Evolutionary conservation across 2,113 vertebrate species (phyloP).

Genomic region (Illadopsis cleaveri): DNA sequence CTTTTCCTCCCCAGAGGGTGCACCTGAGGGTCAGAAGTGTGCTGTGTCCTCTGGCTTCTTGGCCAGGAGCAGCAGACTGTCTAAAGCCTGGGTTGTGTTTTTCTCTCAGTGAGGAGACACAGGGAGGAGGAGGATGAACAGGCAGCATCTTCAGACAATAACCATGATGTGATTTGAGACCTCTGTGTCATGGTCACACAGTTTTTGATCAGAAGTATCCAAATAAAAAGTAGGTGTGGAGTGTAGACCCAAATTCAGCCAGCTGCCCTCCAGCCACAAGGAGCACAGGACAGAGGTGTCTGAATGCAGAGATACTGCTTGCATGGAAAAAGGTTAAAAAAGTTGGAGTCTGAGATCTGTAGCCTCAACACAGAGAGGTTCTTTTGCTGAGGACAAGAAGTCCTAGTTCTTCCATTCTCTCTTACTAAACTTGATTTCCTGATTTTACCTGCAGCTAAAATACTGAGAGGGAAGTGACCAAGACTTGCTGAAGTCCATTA

Average conservation of each 20-base stretch:
- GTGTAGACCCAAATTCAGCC: conserved; percentile 67
- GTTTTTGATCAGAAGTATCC: conserved; percentile 60
- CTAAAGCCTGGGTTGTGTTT: not conserved
- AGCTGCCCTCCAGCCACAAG: conserved; percentile 67
- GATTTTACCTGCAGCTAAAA: not conserved
- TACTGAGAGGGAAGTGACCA: not conserved
- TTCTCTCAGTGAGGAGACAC: conserved; percentile 76
- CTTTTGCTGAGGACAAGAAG: not conserved
- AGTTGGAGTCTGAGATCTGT: not conserved
- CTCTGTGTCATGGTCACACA: conserved; percentile 81
- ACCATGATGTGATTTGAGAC: conserved; percentile 83
- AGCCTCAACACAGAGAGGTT: not conserved
- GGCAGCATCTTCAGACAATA: conserved; percentile 79
- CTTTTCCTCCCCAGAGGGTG: not conserved
- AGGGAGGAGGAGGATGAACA: conserved; percentile 72
- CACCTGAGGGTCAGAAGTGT: not conserved
- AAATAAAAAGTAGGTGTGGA: conserved; percentile 30
- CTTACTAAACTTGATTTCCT: not conserved
- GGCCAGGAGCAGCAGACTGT: not conserved
- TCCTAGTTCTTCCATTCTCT: not conserved
- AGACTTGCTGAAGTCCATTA: not conserved
- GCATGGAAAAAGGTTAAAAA: not conserved
- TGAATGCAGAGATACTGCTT: conserved; percentile 77
- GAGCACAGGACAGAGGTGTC: conserved; percentile 76
- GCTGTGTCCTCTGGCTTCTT: not conserved